Evolutionary conservation across 2,888 invertebrate species (phyloP).

Genomic region (Lamellibrachia satsuma): DNA sequence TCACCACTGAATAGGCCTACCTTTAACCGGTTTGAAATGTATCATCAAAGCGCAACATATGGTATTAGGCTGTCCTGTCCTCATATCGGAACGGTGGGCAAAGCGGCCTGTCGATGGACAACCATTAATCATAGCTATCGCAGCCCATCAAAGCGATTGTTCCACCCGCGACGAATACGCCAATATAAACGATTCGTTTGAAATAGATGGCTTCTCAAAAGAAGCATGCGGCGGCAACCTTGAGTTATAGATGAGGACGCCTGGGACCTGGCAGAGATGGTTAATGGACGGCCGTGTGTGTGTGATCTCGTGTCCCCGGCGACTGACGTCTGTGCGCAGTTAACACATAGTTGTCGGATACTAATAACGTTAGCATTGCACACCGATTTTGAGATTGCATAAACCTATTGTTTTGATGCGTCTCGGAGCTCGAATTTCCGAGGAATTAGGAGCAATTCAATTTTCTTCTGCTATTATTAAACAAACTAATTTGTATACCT

Average conservation of each 20-base stretch:
- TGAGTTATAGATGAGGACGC: not conserved
- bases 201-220: not conserved
- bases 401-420: not conserved
- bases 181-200: not conserved
- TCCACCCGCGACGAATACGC: not conserved
- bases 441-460: no score
- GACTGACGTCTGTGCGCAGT: not conserved
- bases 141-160: conserved; percentile 4
- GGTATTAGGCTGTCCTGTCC: not conserved
- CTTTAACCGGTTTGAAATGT: not conserved
- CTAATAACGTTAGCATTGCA: not conserved
- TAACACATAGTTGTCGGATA: not conserved
- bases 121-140: not conserved
- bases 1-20: not conserved
- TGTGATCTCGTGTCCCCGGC: not conserved
- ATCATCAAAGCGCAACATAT: not conserved
- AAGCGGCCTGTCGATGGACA: not conserved
- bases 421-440: no score
- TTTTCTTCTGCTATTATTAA: no score
- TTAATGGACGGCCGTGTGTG: not conserved
- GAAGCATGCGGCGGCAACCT: not conserved
- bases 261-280: not conserved
- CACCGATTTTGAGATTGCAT: not conserved
- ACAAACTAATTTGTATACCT: no score
- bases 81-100: not conserved